These are phyloP conservation scores for Spodoptera exigua DNA, from an alignment of 2,888 invertebrate species.

Conservation along the genomic window DNA sequence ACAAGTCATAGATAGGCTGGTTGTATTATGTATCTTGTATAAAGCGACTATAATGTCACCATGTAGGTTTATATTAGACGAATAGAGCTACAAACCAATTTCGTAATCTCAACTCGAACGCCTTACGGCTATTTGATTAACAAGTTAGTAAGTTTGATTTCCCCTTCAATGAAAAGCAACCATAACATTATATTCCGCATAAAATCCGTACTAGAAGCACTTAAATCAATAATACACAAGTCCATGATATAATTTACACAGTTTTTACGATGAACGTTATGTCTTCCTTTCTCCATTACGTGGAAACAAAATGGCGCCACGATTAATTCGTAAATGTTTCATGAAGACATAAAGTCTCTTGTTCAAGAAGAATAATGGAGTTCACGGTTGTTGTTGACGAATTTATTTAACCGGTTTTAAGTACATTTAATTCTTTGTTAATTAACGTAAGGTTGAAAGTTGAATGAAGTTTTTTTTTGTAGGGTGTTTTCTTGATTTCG, in stretches of 20 bases:
- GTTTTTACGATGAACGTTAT: slow-evolving; percentile 84
- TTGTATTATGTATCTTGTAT: too few relatives aligned
- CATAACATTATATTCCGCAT: neutral
- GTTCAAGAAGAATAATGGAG: slow-evolving; percentile 21
- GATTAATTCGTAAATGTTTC: slow-evolving; percentile 86
- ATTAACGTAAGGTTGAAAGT: too few relatives aligned
- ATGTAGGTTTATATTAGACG: too few relatives aligned
- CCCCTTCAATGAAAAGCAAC: neutral
- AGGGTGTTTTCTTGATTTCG: too few relatives aligned
- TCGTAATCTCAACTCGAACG: too few relatives aligned
- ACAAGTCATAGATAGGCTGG: too few relatives aligned
- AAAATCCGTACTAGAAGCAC: neutral
- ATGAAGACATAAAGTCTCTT: slow-evolving; percentile 65
- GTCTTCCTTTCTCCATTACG: slow-evolving; percentile 57
- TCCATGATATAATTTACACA: slow-evolving; percentile 73
- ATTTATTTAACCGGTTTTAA: neutral
- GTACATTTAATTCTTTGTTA: too few relatives aligned
- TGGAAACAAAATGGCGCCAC: slow-evolving; percentile 56
- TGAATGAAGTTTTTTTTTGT: too few relatives aligned
- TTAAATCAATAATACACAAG: slow-evolving; percentile 24
- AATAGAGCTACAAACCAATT: too few relatives aligned
- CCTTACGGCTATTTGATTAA: too few relatives aligned
- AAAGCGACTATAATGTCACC: too few relatives aligned
- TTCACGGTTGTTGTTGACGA: slow-evolving; percentile 13
- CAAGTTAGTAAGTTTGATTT: too few relatives aligned